Conservation (phyloP, 2,113 vertebrate genomes). For the Melozone crissalis region DNA sequence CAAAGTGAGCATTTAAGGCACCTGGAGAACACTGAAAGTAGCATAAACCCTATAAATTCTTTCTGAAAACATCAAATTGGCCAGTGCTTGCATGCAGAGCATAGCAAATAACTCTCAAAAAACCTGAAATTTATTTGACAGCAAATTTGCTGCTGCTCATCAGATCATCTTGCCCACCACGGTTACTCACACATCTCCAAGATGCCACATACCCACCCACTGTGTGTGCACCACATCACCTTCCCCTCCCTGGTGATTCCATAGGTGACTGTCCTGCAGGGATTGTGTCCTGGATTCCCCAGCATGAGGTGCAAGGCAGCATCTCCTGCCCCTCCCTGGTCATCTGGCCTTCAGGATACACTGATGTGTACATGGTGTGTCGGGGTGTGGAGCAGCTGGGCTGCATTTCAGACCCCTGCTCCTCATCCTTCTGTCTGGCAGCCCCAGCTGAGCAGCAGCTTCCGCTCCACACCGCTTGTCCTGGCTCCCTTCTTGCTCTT, state of each 20-base stretch:
- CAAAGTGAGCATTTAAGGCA: background rate
- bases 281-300: background rate
- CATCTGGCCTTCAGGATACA: background rate
- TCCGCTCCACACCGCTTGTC: fast-evolving
- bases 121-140: background rate
- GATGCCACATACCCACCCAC: fast-evolving
- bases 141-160: background rate
- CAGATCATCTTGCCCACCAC: background rate
- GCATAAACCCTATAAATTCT: background rate
- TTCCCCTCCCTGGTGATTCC: background rate
- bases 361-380: background rate
- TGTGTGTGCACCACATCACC: fast-evolving
- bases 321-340: background rate
- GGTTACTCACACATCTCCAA: background rate
- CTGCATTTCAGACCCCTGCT: background rate
- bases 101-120: background rate
- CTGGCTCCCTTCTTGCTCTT: background rate
- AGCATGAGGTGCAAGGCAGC: background rate
- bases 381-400: background rate
- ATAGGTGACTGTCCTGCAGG: fast-evolving
- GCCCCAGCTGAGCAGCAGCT: background rate
- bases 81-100: background rate
- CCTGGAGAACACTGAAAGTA: background rate
- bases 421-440: background rate
- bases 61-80: background rate